Conservation (phyloP, 1,140 invertebrate genomes). For the Centruroides vittatus region DNA sequence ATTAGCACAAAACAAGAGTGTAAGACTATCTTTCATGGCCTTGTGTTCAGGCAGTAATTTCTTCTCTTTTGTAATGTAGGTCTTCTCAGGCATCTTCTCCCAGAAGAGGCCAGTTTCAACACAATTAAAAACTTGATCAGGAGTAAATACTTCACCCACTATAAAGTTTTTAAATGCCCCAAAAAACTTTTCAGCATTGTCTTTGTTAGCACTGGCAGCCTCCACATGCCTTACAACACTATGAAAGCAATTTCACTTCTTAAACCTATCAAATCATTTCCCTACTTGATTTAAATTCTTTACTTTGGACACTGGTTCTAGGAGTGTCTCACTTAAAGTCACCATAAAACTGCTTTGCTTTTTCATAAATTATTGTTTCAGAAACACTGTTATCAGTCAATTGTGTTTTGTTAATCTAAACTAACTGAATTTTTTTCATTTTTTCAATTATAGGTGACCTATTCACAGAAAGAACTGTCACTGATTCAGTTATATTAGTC, state of each 20-base stretch:
- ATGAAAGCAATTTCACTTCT: constrained; percentile 4
- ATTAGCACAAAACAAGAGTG: too few relatives aligned
- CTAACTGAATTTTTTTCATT: constrained; percentile 3
- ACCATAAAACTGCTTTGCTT: neutral
- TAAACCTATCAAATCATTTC: constrained; percentile 8
- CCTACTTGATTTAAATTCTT: constrained; percentile 2
- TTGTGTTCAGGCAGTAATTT: too few relatives aligned
- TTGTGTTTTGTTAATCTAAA: constrained; percentile 12
- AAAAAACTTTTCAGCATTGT: neutral
- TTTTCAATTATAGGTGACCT: constrained; percentile 4
- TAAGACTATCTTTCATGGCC: too few relatives aligned
- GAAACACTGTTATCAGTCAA: constrained; percentile 7
- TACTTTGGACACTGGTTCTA: neutral
- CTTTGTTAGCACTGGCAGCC: neutral
- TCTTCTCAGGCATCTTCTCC: too few relatives aligned
- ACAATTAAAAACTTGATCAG: constrained; percentile 8
- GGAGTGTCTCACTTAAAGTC: neutral
- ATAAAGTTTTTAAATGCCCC: neutral
- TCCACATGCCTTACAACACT: constrained; percentile 1
- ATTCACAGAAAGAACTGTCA: neutral
- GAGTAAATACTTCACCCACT: neutral
- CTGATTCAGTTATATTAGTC: constrained; percentile 3
- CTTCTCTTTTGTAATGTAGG: too few relatives aligned
- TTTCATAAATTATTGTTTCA: constrained; percentile 8
- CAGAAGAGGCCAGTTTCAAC: constrained; percentile 21